Evolutionary conservation across 2,113 vertebrate species (phyloP), one percentile per base, ranked within the genome.

Genomic region (Nyctereutes procyonoides): DNA sequence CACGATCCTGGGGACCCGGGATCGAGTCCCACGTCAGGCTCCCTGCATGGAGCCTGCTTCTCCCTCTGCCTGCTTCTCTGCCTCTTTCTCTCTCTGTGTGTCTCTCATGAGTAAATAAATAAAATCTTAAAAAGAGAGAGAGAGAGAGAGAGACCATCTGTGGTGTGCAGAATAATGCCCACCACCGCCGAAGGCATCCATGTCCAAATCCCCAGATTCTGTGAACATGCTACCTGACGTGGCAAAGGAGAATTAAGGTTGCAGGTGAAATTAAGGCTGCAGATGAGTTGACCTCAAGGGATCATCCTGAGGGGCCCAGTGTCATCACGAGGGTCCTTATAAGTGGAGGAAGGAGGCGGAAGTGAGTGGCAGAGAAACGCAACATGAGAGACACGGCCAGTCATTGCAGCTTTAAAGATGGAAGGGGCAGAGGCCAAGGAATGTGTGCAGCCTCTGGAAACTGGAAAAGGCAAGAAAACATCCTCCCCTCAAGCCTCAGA

Each of bases 161-260:
- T 11, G 16, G 0, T 0, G 2, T 8, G 20, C 77, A 55, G 2
- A 58, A 5, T 2, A 16, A 32, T 1, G 20, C 56, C 71, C 43
- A 4, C 20, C 38, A 7, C 14, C 19, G 35, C 55, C 15, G 6
- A 58, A 65, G 74, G 53, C 11, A 16, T 20, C 69, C 43, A 48
- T 1, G 0, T 10, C 81, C 71, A 30, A 58, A 60, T 51, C 43
- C 80, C 60, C 53, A 32, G 51, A 16, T 14, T 51, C 0, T 32
- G 48, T 9, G 77, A n/a, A 4, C 13, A 1, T 4, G 14, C 55
- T 28, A 12, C 32, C 22, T 48, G 17, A n/a, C 11, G 0, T 2
- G 8, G 26, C 53, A 13, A 55, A 60, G 35, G 53, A n/a, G 60
- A 71, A 56, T 11, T 24, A 20, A 74, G 14, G 30, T 9, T 51